Percentiles rank a stretch among this genome's conserved stretches.
Evolutionary conservation across 2,888 invertebrate genomes (phyloP).

Genomic region (Hemicrepidius hirtus): DNA sequence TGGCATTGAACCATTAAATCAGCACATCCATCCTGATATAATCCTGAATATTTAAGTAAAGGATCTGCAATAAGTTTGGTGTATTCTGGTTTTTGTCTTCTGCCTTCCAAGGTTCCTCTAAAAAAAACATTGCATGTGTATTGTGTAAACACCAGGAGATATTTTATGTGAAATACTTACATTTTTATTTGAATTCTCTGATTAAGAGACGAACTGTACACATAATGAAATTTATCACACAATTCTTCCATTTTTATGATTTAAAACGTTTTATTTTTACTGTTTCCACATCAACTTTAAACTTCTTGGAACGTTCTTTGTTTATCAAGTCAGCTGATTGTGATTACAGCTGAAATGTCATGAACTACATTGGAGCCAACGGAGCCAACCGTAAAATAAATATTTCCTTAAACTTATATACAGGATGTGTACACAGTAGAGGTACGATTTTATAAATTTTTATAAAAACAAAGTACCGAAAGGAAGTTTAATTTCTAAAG

Average conservation of each 20-base stretch:
- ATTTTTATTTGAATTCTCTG: slow-evolving; percentile 93
- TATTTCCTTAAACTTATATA: no score
- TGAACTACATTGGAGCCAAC: neutral
- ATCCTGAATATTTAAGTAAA: slow-evolving; percentile 91
- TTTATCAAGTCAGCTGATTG: slow-evolving; percentile 18
- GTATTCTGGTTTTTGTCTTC: slow-evolving; percentile 89
- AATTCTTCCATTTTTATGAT: slow-evolving; percentile 80
- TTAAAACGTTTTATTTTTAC: neutral
- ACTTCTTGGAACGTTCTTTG: neutral
- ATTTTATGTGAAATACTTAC: slow-evolving; percentile 74
- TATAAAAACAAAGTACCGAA: no score
- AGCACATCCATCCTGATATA: slow-evolving; percentile 89
- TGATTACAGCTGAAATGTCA: no score
- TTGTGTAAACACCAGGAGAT: neutral
- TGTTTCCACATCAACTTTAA: neutral
- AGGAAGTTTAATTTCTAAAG: no score
- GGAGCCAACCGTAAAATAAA: neutral
- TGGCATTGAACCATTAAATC: slow-evolving; percentile 93
- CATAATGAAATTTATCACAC: slow-evolving; percentile 88
- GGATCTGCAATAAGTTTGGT: slow-evolving; percentile 91
- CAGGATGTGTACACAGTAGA: no score
- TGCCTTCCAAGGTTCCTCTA: slow-evolving; percentile 96
- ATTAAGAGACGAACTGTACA: slow-evolving; percentile 94
- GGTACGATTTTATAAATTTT: no score
- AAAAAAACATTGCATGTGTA: slow-evolving; percentile 63